phyloP scores from a whole-genome alignment of 1,140 invertebrate species.

The Bicyclus anynana region DNA sequence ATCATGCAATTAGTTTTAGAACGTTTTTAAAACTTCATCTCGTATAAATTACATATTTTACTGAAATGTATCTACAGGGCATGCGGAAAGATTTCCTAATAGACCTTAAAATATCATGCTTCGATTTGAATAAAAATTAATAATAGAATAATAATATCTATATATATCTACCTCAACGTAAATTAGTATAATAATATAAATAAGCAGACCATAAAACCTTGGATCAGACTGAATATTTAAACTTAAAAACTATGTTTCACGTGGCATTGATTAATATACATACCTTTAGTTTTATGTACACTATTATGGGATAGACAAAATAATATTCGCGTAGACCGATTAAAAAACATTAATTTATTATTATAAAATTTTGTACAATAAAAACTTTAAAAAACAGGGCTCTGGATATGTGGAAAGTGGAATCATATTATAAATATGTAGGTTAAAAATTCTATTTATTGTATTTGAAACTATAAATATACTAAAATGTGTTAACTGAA shows the following conservation, averaged over 20 bases:
- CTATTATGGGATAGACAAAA: not conserved
- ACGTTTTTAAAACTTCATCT: conserved; percentile 1
- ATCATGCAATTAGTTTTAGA: conserved; percentile 20
- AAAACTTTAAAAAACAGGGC: too few species aligned
- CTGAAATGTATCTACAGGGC: conserved; percentile 15
- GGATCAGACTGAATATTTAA: conserved; percentile 51
- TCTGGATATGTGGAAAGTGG: too few species aligned
- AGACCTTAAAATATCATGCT: conserved; percentile 50
- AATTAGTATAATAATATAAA: conserved; percentile 51
- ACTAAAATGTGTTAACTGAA: too few species aligned
- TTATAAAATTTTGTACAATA: too few species aligned
- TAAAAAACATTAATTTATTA: too few species aligned
- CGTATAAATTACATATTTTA: not conserved
- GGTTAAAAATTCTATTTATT: too few species aligned
- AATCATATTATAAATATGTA: too few species aligned
- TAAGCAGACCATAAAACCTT: conserved; percentile 51
- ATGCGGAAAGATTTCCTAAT: conserved; percentile 54
- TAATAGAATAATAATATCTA: conserved; percentile 28
- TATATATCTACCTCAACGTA: conserved; percentile 51
- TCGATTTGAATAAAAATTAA: conserved; percentile 13
- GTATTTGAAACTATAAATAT: too few species aligned
- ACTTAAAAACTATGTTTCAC: conserved; percentile 4
- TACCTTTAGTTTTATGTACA: conserved; percentile 9
- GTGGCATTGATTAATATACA: conserved; percentile 6
- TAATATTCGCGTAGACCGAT: not conserved